phyloP scores from a whole-genome alignment of 1,140 invertebrate species.

The Zophobas morio region DNA sequence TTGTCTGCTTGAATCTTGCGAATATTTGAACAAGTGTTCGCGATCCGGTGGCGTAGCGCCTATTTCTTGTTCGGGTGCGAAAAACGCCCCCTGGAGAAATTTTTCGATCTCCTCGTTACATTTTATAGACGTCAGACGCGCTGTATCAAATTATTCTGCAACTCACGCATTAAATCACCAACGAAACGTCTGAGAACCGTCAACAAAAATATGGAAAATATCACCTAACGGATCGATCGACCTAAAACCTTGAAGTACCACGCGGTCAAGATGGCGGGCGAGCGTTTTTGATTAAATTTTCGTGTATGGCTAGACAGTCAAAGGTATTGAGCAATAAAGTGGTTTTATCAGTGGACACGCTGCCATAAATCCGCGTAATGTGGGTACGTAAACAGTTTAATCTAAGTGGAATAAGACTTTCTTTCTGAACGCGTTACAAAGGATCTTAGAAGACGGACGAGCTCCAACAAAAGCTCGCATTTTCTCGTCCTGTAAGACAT shows the following conservation, averaged over 20 bases:
- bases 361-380: slow-evolving; percentile 28
- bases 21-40: no score
- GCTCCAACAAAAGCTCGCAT: slow-evolving; percentile 32
- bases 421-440: slow-evolving; percentile 38
- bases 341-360: slow-evolving; percentile 24
- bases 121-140: slow-evolving; percentile 21
- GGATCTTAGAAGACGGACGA: slow-evolving; percentile 36
- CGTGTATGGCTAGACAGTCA: not conserved
- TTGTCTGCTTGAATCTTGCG: no score
- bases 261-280: not conserved
- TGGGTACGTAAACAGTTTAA: slow-evolving; percentile 33
- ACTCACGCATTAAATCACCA: slow-evolving; percentile 39
- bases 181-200: slow-evolving; percentile 20
- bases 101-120: slow-evolving; percentile 15
- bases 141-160: slow-evolving; percentile 34
- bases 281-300: slow-evolving; percentile 25
- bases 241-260: not conserved
- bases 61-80: slow-evolving; percentile 4
- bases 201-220: slow-evolving; percentile 38
- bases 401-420: slow-evolving; percentile 40
- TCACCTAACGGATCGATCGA: slow-evolving; percentile 19
- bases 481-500: slow-evolving; percentile 39
- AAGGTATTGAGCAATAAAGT: slow-evolving; percentile 21
- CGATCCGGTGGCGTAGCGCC: no score
- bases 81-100: slow-evolving; percentile 19